phyloP scores from a whole-genome alignment of 1,140 invertebrate genomes.

The Drosophila neocordata region DNA sequence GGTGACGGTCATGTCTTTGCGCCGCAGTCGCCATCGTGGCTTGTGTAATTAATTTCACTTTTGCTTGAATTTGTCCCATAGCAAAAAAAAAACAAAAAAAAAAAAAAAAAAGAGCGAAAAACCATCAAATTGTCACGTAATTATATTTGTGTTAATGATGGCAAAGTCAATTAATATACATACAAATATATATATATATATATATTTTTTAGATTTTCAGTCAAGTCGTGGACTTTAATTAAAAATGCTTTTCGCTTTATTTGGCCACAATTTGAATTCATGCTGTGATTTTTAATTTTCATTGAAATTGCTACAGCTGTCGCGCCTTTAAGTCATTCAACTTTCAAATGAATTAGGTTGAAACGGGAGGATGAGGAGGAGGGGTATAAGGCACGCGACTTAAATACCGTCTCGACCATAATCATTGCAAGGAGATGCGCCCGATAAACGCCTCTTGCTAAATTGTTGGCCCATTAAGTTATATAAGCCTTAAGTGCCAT shows the following conservation, averaged over 20 bases:
- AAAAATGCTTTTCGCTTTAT: constrained; percentile 43
- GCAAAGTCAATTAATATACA: constrained; percentile 73
- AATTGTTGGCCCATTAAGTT: constrained; percentile 55
- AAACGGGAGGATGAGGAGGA: no score
- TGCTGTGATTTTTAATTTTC: constrained; percentile 72
- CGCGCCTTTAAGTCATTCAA: constrained; percentile 20
- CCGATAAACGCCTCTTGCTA: constrained; percentile 29
- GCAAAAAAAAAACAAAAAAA: no score
- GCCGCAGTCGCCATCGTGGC: neutral
- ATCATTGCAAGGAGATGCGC: constrained; percentile 17
- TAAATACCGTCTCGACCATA: constrained; percentile 11
- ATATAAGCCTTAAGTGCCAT: constrained; percentile 48
- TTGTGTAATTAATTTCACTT: constrained; percentile 70
- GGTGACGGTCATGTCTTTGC: constrained; percentile 4
- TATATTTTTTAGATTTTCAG: constrained; percentile 48
- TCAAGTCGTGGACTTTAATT: constrained; percentile 54
- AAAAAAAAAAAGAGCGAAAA: constrained; percentile 50
- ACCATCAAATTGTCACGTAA: constrained; percentile 78
- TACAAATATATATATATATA: neutral
- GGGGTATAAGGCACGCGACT: constrained; percentile 48
- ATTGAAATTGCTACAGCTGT: constrained; percentile 58
- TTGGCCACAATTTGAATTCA: constrained; percentile 55
- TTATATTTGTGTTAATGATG: constrained; percentile 80
- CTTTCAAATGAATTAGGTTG: constrained; percentile 5
- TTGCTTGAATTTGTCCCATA: constrained; percentile 49